Evolutionary conservation across 1,140 invertebrate species (phyloP).

Genomic region (Eubasilissa regina): DNA sequence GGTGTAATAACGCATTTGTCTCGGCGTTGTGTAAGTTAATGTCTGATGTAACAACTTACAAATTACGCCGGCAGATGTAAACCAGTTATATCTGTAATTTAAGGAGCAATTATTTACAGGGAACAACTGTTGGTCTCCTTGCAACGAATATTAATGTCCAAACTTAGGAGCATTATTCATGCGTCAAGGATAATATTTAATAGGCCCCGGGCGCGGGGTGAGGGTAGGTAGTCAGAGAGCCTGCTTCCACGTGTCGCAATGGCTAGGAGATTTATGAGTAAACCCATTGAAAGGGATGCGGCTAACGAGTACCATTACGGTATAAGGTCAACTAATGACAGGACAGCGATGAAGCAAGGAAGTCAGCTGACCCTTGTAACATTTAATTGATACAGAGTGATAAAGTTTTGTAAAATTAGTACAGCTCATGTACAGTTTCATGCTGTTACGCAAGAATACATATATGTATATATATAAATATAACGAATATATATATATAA

Average conservation of each 20-base stretch:
- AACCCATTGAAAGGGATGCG: background rate
- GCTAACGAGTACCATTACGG: conserved; percentile 49
- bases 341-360: background rate
- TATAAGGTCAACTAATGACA: conserved; percentile 55
- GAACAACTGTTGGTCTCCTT: conserved; percentile 54
- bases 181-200: conserved; percentile 57
- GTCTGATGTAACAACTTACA: conserved; percentile 22
- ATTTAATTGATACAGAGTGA: background rate
- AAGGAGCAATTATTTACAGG: conserved; percentile 59
- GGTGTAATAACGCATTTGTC: background rate
- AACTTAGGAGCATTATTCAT: conserved; percentile 59
- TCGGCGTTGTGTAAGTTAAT: conserved; percentile 3
- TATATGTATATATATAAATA: too few relatives aligned
- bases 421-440: too few relatives aligned
- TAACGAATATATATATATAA: too few relatives aligned
- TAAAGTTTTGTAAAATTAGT: background rate
- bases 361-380: background rate
- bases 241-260: conserved; percentile 52
- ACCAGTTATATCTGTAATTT: conserved; percentile 58
- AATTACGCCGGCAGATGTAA: conserved; percentile 42
- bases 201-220: conserved; percentile 49
- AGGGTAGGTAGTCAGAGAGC: conserved; percentile 1
- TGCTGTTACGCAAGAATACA: too few relatives aligned
- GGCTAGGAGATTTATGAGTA: conserved; percentile 48
- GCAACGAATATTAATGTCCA: conserved; percentile 60